phyloP scores from a whole-genome alignment of 2,113 vertebrate species.

The Myanophis thanlyinensis region DNA sequence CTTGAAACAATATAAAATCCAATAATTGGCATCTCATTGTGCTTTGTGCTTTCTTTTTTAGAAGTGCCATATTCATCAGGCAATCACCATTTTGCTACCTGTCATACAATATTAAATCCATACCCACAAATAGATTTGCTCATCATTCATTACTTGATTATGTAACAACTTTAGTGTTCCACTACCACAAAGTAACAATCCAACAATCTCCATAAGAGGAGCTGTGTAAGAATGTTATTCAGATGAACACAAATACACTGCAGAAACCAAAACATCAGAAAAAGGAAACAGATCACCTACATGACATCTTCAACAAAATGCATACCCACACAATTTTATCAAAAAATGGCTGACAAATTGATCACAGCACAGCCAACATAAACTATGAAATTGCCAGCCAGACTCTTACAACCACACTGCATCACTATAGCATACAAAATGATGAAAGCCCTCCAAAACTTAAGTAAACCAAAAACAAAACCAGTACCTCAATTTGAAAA shows the following conservation, averaged over 20 bases:
- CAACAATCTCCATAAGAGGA: not conserved
- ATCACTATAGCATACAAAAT: not conserved
- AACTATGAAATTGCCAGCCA: not conserved
- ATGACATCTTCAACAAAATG: not conserved
- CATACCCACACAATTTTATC: not conserved
- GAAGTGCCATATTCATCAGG: not conserved
- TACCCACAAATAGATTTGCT: not conserved
- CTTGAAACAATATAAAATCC: not conserved
- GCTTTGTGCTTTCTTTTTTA: not conserved
- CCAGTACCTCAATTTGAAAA: not conserved
- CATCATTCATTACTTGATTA: not conserved
- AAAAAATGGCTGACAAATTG: not conserved
- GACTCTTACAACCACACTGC: not conserved
- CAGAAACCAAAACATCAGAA: not conserved
- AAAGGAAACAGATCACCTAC: not conserved
- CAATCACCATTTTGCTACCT: not conserved
- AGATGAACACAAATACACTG: not conserved
- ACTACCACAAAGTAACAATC: not conserved
- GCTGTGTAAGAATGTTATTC: not conserved
- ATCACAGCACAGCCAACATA: not conserved
- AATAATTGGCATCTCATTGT: not conserved
- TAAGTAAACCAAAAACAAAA: not conserved
- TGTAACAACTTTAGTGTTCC: not conserved
- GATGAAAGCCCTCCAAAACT: not conserved
- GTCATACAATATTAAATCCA: not conserved